These are phyloP conservation scores for Neoscelio sp. DNA, from an alignment of 2,888 invertebrate species.

Conservation along the genomic window DNA sequence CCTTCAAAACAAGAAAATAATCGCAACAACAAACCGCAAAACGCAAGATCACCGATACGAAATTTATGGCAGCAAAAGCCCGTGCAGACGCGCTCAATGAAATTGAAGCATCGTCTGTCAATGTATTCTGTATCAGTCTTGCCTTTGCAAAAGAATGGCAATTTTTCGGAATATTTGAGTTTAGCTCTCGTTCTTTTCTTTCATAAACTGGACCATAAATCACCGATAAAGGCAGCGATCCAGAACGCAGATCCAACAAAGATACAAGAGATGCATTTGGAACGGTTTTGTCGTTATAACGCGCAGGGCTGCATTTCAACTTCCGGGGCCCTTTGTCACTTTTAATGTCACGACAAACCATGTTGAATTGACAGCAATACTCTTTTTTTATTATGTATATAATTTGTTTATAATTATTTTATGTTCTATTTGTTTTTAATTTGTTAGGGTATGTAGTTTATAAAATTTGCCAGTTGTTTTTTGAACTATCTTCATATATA, in stretches of 20 bases:
- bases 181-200: slow-evolving; percentile 40
- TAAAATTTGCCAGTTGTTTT: no score
- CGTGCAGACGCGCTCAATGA: slow-evolving; percentile 31
- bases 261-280: slow-evolving; percentile 66
- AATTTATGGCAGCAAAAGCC: slow-evolving; percentile 29
- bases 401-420: no score
- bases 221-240: slow-evolving; percentile 71
- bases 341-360: no score
- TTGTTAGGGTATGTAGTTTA: no score
- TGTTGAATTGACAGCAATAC: no score
- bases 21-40: slow-evolving; percentile 44
- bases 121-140: slow-evolving; percentile 48
- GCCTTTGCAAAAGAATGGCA: slow-evolving; percentile 44
- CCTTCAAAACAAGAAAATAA: slow-evolving; percentile 46
- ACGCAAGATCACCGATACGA: slow-evolving; percentile 36
- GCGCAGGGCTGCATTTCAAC: no score
- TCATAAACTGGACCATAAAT: slow-evolving; percentile 67
- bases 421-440: no score
- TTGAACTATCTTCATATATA: no score
- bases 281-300: slow-evolving; percentile 62
- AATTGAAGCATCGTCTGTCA: slow-evolving; percentile 54
- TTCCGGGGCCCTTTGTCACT: no score
- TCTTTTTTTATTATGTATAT: no score
- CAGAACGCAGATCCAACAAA: slow-evolving; percentile 65
- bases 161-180: slow-evolving; percentile 60